phyloP scores from a whole-genome alignment of 2,888 invertebrate genomes.

The Ecdyonurus torrentis region DNA sequence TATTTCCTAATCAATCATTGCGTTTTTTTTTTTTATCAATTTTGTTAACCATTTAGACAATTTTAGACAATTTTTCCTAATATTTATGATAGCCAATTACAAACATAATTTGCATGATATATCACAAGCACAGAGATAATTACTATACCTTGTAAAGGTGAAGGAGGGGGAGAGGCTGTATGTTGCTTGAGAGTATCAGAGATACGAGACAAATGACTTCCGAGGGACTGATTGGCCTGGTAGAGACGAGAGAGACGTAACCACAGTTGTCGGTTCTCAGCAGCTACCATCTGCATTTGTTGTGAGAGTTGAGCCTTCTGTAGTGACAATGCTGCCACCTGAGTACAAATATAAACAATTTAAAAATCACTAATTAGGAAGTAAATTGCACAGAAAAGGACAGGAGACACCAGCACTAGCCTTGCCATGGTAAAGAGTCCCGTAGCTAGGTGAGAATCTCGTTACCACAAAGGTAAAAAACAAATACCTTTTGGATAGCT shows the following conservation, averaged over 20 bases:
- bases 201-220: constrained; percentile 33
- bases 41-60: neutral
- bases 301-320: constrained; percentile 61
- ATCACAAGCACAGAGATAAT: no score
- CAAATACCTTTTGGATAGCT: no score
- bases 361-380: neutral
- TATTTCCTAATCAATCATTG: no score
- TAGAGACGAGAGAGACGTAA: constrained; percentile 46
- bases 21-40: neutral
- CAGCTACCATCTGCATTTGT: constrained; percentile 63
- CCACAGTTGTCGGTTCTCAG: constrained; percentile 69
- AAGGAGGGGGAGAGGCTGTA: constrained; percentile 4
- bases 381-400: no score
- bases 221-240: constrained; percentile 36
- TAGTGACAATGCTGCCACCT: constrained; percentile 49
- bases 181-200: constrained; percentile 33
- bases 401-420: no score
- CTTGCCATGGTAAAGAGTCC: no score
- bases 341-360: constrained; percentile 16
- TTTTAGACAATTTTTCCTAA: neutral
- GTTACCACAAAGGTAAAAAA: no score
- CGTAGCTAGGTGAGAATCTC: no score
- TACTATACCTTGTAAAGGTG: no score
- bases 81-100: neutral
- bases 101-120: no score